A percentile compares a stretch with the other conserved stretches of the same genome.
Evolutionary conservation across 1,140 invertebrate species (phyloP).

Genomic region (Brachionus asplanchnoidis): DNA sequence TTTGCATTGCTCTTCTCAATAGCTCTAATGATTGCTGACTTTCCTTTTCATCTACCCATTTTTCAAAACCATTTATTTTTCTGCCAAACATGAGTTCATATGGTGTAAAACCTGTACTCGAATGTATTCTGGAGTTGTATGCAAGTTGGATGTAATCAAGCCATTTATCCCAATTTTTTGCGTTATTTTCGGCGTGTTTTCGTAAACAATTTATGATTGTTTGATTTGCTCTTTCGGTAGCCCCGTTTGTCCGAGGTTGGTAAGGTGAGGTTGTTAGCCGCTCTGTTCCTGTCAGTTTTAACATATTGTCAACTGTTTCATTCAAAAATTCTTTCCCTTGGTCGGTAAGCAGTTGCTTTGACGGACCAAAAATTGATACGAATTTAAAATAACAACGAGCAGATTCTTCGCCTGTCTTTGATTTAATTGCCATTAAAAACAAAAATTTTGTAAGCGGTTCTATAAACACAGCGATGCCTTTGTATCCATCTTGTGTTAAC

Average conservation of each 20-base stretch:
- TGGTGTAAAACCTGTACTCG: neutral
- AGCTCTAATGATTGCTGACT: neutral
- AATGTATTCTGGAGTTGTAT: neutral
- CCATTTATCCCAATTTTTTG: neutral
- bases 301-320: neutral
- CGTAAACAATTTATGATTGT: neutral
- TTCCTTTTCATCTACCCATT: neutral
- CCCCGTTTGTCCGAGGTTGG: neutral
- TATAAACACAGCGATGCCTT: neutral
- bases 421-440: conserved; percentile 2
- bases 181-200: conserved; percentile 19
- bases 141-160: neutral
- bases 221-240: neutral
- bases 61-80: neutral
- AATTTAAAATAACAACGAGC: conserved; percentile 15
- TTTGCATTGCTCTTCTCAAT: conserved; percentile 5
- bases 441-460: neutral
- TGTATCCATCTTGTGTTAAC: neutral
- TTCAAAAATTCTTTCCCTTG: conserved; percentile 32
- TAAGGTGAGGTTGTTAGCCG: neutral
- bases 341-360: conserved; percentile 6
- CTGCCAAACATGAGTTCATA: conserved; percentile 35
- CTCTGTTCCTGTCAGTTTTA: neutral
- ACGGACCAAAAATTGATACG: neutral
- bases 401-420: neutral